Evolutionary conservation across 2,113 vertebrate genomes (phyloP).

Genomic region (Pseudorasbora parva): DNA sequence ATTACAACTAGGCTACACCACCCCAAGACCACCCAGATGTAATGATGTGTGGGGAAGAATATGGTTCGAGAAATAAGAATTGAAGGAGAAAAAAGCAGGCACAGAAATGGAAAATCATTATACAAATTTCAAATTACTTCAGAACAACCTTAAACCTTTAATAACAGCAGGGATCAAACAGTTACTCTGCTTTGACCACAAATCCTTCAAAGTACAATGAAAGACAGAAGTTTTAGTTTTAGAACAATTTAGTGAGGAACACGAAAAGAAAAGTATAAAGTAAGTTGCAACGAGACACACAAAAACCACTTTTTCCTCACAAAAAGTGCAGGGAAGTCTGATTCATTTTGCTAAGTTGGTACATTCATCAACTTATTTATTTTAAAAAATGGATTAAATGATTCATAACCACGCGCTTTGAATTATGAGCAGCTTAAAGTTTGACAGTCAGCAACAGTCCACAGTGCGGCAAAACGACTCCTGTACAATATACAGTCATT

Average conservation of each 20-base stretch:
- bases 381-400: neutral
- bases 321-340: conserved; percentile 12
- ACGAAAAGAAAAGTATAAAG: neutral
- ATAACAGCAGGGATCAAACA: conserved; percentile 13
- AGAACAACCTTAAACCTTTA: conserved; percentile 22
- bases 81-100: neutral
- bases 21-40: conserved; percentile 26
- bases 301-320: neutral
- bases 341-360: neutral
- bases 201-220: conserved; percentile 7
- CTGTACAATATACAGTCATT: neutral
- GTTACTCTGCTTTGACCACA: conserved; percentile 20
- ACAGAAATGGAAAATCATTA: conserved; percentile 11
- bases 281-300: neutral
- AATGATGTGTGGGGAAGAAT: conserved; percentile 35
- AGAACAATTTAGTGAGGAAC: neutral
- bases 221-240: conserved; percentile 28
- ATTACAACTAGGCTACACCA: neutral
- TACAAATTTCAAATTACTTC: conserved; percentile 15
- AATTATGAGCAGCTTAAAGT: neutral
- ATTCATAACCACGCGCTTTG: neutral
- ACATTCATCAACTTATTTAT: neutral
- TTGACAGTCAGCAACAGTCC: neutral
- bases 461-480: conserved; percentile 7
- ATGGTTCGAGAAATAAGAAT: conserved; percentile 20